Evolutionary conservation across 2,888 invertebrate species (phyloP).

Genomic region (Uropetala carovei): DNA sequence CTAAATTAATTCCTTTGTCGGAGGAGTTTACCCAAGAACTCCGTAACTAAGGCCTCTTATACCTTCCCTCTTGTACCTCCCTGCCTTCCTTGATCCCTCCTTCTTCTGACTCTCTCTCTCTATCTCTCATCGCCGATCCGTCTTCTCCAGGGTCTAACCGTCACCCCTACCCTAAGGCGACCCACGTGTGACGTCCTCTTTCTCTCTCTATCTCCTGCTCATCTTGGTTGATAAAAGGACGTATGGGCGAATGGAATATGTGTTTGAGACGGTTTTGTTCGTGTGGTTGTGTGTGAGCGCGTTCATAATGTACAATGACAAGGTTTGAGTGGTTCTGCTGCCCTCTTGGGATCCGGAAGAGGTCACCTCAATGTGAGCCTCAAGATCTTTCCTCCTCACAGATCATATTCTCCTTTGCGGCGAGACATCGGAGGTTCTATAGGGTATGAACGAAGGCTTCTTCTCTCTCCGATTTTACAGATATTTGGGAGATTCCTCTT

Average conservation of each 20-base stretch:
- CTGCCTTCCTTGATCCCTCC: neutral
- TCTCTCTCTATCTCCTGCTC: neutral
- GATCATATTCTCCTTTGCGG: conserved; percentile 27
- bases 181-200: too few species aligned
- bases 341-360: neutral
- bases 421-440: neutral
- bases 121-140: neutral
- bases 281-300: neutral
- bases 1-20: conserved; percentile 43
- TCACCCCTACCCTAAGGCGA: neutral
- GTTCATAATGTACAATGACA: too few species aligned
- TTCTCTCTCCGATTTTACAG: too few species aligned
- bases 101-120: neutral
- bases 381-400: neutral
- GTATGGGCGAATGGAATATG: neutral
- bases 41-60: conserved; percentile 23
- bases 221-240: neutral
- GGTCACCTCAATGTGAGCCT: neutral
- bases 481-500: too few species aligned
- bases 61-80: neutral
- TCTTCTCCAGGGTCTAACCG: neutral
- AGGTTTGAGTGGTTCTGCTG: neutral
- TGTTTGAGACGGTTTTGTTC: neutral
- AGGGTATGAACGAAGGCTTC: neutral
- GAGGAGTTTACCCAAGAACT: conserved; percentile 33